phyloP scores from a whole-genome alignment of 1,140 invertebrate species.

The Brachionus plicatilis region DNA sequence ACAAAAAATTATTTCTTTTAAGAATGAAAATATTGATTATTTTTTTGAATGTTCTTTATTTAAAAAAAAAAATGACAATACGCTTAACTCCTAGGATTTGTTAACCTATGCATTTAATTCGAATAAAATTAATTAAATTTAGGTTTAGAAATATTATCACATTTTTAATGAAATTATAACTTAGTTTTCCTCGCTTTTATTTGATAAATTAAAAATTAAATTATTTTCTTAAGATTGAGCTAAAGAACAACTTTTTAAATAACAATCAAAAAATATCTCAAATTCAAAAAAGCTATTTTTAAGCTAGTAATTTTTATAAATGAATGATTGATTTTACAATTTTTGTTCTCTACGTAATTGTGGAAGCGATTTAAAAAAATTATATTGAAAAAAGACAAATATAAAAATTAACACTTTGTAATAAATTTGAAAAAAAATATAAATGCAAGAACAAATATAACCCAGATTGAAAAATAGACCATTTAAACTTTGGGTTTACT shows the following conservation, averaged over 20 bases:
- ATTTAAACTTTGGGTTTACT: neutral
- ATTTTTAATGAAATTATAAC: too few species aligned
- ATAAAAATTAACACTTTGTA: neutral
- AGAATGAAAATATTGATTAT: too few species aligned
- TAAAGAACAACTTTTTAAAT: neutral
- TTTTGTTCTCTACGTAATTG: neutral
- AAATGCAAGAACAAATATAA: neutral
- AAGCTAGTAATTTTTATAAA: neutral
- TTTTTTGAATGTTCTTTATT: too few species aligned
- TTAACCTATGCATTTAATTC: too few species aligned
- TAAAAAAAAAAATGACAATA: too few species aligned
- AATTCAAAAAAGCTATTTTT: neutral
- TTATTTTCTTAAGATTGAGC: too few species aligned
- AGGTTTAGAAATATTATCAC: too few species aligned
- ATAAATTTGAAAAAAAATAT: neutral
- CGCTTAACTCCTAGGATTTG: too few species aligned
- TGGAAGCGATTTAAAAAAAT: neutral
- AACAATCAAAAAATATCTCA: neutral
- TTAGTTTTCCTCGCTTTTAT: too few species aligned
- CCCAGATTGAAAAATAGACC: neutral
- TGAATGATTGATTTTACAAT: neutral
- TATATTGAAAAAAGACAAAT: neutral
- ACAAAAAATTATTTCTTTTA: too few species aligned
- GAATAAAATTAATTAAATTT: too few species aligned
- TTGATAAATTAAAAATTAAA: too few species aligned